These are phyloP conservation scores for Falco novaeseelandiae DNA, from an alignment of 2,797 vertebrate species.

Conservation along the genomic window DNA sequence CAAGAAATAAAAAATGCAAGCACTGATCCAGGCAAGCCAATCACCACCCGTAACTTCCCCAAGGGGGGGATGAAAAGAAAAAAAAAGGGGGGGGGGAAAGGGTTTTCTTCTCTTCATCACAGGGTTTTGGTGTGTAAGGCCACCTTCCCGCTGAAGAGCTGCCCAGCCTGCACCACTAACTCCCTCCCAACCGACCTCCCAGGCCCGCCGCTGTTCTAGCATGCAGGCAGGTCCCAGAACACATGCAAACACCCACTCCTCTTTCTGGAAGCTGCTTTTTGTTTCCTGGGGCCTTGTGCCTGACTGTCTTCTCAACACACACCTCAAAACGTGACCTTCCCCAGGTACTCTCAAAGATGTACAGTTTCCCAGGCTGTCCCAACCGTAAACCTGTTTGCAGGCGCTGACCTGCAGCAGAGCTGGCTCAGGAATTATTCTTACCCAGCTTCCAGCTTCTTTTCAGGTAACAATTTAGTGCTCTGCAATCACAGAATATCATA, in stretches of 20 bases:
- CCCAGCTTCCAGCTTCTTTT: not conserved
- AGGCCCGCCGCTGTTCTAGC: not conserved
- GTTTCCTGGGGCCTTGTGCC: not conserved
- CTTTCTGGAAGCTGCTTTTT: not conserved
- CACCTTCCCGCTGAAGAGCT: not conserved
- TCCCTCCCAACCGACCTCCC: not conserved
- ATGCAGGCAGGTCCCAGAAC: not conserved
- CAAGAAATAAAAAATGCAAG: not conserved
- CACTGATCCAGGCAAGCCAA: not conserved
- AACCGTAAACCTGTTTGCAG: not conserved
- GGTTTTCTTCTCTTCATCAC: not conserved
- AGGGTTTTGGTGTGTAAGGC: not conserved
- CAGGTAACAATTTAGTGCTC: not conserved
- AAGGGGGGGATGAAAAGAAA: too few species aligned
- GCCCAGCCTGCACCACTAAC: not conserved
- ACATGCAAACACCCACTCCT: not conserved
- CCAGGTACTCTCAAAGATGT: not conserved
- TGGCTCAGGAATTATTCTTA: not conserved
- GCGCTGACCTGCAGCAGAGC: not conserved
- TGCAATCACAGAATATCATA: not conserved
- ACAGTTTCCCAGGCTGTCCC: not conserved
- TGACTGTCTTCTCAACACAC: not conserved
- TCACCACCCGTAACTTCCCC: not conserved
- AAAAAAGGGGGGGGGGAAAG: fast-evolving
- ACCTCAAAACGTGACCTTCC: not conserved